A percentile compares a stretch with the other conserved stretches of the same genome.
These are phyloP conservation scores for Tor tambroides DNA, from an alignment of 2,113 vertebrate genomes.

Conservation along the genomic window DNA sequence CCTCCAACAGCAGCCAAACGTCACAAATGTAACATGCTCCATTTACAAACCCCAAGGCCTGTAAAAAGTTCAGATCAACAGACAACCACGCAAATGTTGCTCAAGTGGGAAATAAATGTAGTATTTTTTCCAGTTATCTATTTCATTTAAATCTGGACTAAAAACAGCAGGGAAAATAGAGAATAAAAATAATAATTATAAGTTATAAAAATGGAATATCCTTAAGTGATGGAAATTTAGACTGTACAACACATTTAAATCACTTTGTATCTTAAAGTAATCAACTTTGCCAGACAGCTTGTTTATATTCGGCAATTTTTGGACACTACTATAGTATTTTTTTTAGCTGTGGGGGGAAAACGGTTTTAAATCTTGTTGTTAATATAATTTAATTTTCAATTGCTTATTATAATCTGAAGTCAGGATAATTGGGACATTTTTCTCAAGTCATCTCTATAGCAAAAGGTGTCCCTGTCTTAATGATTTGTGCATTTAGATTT, in stretches of 20 bases:
- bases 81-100: constrained; percentile 16
- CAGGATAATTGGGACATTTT: too few species aligned
- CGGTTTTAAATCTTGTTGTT: neutral
- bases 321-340: neutral
- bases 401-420: neutral
- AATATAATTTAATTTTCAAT: neutral
- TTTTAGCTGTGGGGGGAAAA: too few species aligned
- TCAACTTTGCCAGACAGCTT: neutral
- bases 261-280: neutral
- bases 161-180: neutral
- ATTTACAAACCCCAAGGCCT: constrained; percentile 40
- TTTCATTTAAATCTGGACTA: neutral
- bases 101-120: neutral
- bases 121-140: neutral
- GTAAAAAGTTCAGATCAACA: constrained; percentile 33
- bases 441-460: too few species aligned
- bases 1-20: constrained; percentile 45
- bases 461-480: too few species aligned
- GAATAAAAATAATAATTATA: neutral
- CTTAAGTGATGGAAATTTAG: neutral
- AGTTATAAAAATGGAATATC: neutral
- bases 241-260: neutral
- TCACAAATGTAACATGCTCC: constrained; percentile 39
- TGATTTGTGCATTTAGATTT: neutral
- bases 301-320: neutral